These are phyloP conservation scores for Plebejus argus DNA, from an alignment of 2,888 invertebrate genomes.

Conservation along the genomic window DNA sequence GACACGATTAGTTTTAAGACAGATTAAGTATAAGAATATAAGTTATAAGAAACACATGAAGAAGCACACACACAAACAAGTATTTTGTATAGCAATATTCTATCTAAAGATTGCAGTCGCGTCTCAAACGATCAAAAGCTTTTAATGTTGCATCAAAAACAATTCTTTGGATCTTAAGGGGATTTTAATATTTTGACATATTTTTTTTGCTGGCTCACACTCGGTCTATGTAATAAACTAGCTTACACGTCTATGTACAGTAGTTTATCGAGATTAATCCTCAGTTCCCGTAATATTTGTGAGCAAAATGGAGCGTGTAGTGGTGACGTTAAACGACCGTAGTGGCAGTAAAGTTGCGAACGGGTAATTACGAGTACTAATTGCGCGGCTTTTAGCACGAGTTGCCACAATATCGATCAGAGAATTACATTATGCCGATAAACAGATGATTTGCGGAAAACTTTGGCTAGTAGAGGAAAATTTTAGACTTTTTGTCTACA, in stretches of 20 bases:
- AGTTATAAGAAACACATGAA: not conserved
- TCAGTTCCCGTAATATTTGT: conserved; percentile 26
- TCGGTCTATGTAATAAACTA: no score
- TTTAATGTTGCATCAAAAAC: no score
- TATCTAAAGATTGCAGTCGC: no score
- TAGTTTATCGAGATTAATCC: conserved; percentile 3
- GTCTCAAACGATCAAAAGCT: no score
- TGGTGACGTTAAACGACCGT: conserved; percentile 57
- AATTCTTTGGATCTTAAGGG: no score
- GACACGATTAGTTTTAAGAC: no score
- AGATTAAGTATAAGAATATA: no score
- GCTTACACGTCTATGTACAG: not conserved
- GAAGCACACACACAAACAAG: no score
- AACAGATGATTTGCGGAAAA: not conserved
- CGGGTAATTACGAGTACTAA: conserved; percentile 68
- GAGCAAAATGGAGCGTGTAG: conserved; percentile 39
- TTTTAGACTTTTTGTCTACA: no score
- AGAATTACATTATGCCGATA: not conserved
- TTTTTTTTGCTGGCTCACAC: no score
- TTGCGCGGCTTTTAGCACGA: conserved; percentile 57
- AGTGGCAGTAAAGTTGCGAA: conserved; percentile 56
- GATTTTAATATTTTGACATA: no score
- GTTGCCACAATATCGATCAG: conserved; percentile 13
- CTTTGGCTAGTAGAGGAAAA: not conserved
- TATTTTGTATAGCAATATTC: no score